These are phyloP conservation scores for Paedocypris micromegethes DNA, from an alignment of 2,797 vertebrate species.

Conservation along the genomic window DNA sequence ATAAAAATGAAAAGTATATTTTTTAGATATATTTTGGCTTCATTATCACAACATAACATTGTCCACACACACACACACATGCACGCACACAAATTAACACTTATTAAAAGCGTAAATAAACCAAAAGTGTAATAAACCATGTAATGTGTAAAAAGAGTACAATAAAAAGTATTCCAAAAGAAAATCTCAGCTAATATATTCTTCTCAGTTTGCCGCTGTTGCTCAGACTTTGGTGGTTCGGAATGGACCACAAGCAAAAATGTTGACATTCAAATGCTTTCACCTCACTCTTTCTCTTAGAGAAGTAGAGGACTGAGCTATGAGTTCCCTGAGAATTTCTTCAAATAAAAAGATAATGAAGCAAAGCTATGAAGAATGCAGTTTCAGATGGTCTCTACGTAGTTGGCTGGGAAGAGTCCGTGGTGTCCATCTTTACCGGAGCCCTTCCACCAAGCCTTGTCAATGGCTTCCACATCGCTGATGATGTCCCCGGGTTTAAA, in stretches of 20 bases:
- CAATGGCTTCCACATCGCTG: conserved; percentile 69
- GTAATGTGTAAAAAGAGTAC: conserved; percentile 1
- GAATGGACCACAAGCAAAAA: background rate
- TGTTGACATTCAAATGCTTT: conserved; percentile 5
- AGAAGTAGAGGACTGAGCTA: conserved; percentile 22
- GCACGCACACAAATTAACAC: too few relatives aligned
- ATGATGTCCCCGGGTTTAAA: conserved; percentile 76
- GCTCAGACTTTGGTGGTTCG: conserved; percentile 16
- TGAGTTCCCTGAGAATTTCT: conserved; percentile 42
- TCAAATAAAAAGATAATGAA: conserved; percentile 22
- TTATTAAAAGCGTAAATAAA: background rate
- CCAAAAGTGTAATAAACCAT: conserved; percentile 20
- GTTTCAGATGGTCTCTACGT: conserved; percentile 69
- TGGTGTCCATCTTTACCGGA: conserved; percentile 73
- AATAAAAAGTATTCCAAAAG: conserved; percentile 1
- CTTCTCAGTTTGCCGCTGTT: background rate
- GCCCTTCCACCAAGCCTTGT: conserved; percentile 76
- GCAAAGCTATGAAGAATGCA: conserved; percentile 3
- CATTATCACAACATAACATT: too few relatives aligned
- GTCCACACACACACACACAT: too few relatives aligned
- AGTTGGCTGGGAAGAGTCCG: conserved; percentile 75
- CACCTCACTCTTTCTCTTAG: conserved; percentile 18
- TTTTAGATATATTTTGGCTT: too few relatives aligned
- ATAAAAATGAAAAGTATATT: too few relatives aligned
- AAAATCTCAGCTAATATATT: background rate